phyloP scores from a whole-genome alignment of 2,113 vertebrate genomes.

The Thalassoma bifasciatum region DNA sequence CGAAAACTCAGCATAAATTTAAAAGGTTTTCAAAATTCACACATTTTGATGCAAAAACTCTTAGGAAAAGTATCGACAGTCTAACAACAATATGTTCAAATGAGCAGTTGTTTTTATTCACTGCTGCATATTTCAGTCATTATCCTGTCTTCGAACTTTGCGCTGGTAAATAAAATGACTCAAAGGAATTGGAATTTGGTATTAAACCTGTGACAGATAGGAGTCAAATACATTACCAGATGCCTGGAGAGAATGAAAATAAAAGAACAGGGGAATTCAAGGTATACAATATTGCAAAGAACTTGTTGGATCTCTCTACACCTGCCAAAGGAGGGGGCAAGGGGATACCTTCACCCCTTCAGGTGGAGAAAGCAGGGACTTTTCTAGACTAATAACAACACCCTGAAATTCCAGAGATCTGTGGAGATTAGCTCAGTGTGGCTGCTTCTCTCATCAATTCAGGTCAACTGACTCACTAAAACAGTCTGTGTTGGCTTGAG shows the following conservation, averaged over 20 bases:
- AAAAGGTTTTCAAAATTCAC: conserved; percentile 32
- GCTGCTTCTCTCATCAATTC: conserved; percentile 5
- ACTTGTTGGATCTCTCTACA: conserved; percentile 26
- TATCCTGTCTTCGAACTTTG: not conserved
- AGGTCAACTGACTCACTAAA: conserved; percentile 9
- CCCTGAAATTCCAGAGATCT: conserved; percentile 15
- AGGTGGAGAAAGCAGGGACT: conserved; percentile 53
- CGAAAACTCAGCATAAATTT: conserved; percentile 48
- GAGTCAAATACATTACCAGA: not conserved
- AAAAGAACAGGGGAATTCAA: not conserved
- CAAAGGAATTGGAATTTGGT: too few relatives aligned
- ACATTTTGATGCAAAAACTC: not conserved
- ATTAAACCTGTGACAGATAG: too few relatives aligned
- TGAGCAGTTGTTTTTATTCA: not conserved
- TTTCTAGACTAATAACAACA: conserved; percentile 30
- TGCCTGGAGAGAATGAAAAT: not conserved
- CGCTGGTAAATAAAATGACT: too few relatives aligned
- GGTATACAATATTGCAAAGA: conserved; percentile 18
- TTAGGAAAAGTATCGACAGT: not conserved
- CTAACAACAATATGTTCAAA: not conserved
- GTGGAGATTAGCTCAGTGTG: conserved; percentile 15
- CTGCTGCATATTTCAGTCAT: not conserved
- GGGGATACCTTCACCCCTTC: conserved; percentile 49
- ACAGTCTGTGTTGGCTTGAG: not conserved
- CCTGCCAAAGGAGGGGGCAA: conserved; percentile 41